These are phyloP conservation scores for Orthosia incerta DNA, from an alignment of 2,888 invertebrate species.

Conservation along the genomic window DNA sequence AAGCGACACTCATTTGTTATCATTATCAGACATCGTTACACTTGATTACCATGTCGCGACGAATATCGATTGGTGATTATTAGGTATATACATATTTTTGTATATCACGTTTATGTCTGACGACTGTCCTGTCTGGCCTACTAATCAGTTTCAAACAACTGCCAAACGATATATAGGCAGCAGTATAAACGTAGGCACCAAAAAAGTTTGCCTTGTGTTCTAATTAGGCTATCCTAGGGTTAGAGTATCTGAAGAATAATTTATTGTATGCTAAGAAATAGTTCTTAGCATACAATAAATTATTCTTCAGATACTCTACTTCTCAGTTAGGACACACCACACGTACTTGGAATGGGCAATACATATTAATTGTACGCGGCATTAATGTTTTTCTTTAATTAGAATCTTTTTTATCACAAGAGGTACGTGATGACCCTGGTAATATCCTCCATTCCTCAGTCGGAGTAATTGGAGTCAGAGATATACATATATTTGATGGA, in stretches of 20 bases:
- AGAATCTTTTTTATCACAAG: constrained; percentile 55
- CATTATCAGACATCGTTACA: constrained; percentile 69
- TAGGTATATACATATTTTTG: constrained; percentile 20
- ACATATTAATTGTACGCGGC: constrained; percentile 59
- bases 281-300: constrained; percentile 33
- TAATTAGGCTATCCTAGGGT: too few species aligned
- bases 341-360: constrained; percentile 60
- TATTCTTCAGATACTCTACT: constrained; percentile 36
- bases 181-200: not conserved
- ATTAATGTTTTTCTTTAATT: constrained; percentile 56
- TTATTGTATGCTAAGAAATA: too few species aligned
- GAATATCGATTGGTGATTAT: constrained; percentile 44
- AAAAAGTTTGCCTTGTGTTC: constrained; percentile 3
- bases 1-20: constrained; percentile 64
- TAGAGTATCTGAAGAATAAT: too few species aligned
- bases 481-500: constrained; percentile 68
- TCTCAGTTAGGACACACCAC: constrained; percentile 39
- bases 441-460: constrained; percentile 67
- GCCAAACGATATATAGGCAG: not conserved
- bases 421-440: constrained; percentile 72
- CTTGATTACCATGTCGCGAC: constrained; percentile 54
- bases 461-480: constrained; percentile 78
- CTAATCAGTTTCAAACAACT: constrained; percentile 29
- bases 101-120: constrained; percentile 29
- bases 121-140: constrained; percentile 22